Percentiles rank a stretch among this genome's conserved stretches.
Conservation (phyloP, 2,888 invertebrate species). For the Podotricha telesiphe region DNA sequence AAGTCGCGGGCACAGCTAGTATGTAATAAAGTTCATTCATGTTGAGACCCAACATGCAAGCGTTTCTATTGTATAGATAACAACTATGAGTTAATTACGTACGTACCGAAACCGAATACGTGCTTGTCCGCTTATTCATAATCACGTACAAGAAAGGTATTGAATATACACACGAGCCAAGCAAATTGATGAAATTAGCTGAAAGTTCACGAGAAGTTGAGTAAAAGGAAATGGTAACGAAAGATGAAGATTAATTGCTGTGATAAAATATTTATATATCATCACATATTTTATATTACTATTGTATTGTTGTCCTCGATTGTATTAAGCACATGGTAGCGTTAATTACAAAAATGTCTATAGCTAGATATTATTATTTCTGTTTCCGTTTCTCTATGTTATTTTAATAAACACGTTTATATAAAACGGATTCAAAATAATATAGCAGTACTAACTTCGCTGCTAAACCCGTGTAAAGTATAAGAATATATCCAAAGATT, state of each 20-base stretch:
- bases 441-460: too few species aligned
- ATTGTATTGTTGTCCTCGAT: too few species aligned
- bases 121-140: slow-evolving; percentile 5
- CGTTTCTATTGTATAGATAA: slow-evolving; percentile 4
- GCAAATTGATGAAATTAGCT: slow-evolving; percentile 20
- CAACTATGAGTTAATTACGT: slow-evolving; percentile 16
- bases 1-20: too few species aligned
- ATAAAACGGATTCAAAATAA: too few species aligned
- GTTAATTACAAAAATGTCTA: too few species aligned
- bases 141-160: slow-evolving; percentile 22
- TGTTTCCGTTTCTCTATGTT: too few species aligned
- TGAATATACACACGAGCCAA: slow-evolving; percentile 14
- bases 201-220: slow-evolving; percentile 18
- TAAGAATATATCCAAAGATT: not conserved
- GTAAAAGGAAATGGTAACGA: slow-evolving; percentile 9
- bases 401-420: too few species aligned
- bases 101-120: not conserved
- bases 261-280: not conserved
- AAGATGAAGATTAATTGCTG: slow-evolving; percentile 4
- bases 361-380: too few species aligned
- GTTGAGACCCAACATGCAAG: not conserved
- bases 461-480: not conserved
- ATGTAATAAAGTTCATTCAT: slow-evolving; percentile 2
- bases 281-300: not conserved
- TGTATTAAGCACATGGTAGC: too few species aligned